Conservation (phyloP, 2,797 vertebrate genomes). For the Hylomyscus alleni region DNA sequence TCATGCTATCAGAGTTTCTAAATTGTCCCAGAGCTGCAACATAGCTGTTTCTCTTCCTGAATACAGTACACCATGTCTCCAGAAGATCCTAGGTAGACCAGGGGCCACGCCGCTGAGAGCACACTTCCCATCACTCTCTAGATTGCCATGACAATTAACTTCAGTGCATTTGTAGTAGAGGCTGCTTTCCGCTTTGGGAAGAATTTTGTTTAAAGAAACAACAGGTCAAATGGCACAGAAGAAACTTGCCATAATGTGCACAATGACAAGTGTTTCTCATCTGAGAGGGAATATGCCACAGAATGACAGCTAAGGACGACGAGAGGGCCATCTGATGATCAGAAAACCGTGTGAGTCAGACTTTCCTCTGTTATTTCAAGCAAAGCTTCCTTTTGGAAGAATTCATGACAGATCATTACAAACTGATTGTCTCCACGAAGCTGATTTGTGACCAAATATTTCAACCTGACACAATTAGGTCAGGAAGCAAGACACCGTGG, state of each 20-base stretch:
- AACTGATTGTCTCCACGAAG: background rate
- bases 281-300: constrained; percentile 87
- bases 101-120: background rate
- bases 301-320: constrained; percentile 88
- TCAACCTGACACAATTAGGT: constrained; percentile 38
- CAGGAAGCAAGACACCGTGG: constrained; percentile 64
- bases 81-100: constrained; percentile 1
- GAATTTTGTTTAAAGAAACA: constrained; percentile 69
- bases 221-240: constrained; percentile 41
- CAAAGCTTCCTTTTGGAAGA: constrained; percentile 44
- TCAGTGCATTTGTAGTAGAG: constrained; percentile 31
- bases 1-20: constrained; percentile 55
- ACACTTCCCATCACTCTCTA: constrained; percentile 38
- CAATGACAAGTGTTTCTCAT: constrained; percentile 71
- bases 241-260: constrained; percentile 46
- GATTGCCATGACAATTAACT: constrained; percentile 58
- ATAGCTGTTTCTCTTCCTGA: constrained; percentile 18
- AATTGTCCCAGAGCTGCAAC: constrained; percentile 67
- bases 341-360: constrained; percentile 88
- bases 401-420: constrained; percentile 48
- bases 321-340: constrained; percentile 86
- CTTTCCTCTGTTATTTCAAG: constrained; percentile 57
- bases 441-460: constrained; percentile 64
- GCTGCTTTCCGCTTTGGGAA: constrained; percentile 55
- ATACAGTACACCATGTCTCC: constrained; percentile 37